Percentiles rank a stretch among this genome's conserved stretches.
Conservation (phyloP, 1,140 invertebrate species). For the Littorina saxatilis region DNA sequence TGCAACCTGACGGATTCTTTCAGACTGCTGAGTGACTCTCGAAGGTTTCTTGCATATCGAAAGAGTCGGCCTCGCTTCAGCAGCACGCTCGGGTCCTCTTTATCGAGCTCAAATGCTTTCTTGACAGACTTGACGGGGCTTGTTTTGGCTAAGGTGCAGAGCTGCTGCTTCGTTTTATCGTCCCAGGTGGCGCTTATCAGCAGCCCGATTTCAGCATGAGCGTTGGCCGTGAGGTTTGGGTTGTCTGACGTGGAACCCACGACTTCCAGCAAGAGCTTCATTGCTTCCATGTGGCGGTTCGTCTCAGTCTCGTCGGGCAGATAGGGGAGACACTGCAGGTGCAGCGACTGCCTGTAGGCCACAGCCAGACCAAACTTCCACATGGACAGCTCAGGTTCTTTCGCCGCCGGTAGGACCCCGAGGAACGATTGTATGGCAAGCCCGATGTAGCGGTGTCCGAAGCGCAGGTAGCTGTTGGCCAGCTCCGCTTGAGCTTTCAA, state of each 20-base stretch:
- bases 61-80: background rate
- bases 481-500: background rate
- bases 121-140: background rate
- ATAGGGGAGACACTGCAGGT: background rate
- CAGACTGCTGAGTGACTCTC: background rate
- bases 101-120: background rate
- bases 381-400: background rate
- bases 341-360: background rate
- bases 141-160: background rate
- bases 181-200: background rate
- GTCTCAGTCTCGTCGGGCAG: background rate
- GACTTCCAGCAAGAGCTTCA: background rate
- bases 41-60: background rate
- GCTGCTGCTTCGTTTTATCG: background rate
- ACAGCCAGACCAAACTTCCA: conserved; percentile 5
- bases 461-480: background rate
- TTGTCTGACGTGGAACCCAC: background rate
- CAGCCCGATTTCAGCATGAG: background rate
- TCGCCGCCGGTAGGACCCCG: background rate
- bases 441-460: background rate
- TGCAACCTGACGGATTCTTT: background rate
- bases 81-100: background rate
- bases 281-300: background rate
- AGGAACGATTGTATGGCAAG: background rate
- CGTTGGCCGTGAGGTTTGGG: background rate